Evolutionary conservation across 2,888 invertebrate genomes (phyloP).

Genomic region (Synergus umbraculus): DNA sequence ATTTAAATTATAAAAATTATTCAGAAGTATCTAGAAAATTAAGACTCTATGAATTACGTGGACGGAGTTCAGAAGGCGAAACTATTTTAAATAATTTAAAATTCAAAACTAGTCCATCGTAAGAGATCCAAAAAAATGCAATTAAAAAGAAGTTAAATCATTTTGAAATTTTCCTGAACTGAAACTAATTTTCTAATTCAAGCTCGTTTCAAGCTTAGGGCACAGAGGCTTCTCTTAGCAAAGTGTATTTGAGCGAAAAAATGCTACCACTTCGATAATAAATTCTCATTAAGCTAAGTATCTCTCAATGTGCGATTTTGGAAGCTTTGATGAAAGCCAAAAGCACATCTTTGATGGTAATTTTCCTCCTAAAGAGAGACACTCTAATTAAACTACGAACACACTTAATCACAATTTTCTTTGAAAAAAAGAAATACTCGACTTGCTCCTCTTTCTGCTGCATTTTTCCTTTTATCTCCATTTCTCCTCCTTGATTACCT

Average conservation of each 20-base stretch:
- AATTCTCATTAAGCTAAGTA: slow-evolving; percentile 31
- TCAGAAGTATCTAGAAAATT: not conserved
- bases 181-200: not conserved
- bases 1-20: not conserved
- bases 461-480: not conserved
- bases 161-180: not conserved
- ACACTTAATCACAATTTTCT: slow-evolving; percentile 40
- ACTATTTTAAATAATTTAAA: not conserved
- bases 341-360: slow-evolving; percentile 31
- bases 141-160: not conserved
- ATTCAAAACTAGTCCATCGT: slow-evolving; percentile 23
- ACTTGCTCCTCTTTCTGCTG: slow-evolving; percentile 31
- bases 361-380: slow-evolving; percentile 27
- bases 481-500: slow-evolving; percentile 14
- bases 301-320: slow-evolving; percentile 17
- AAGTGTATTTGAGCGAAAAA: slow-evolving; percentile 16
- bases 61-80: slow-evolving; percentile 26
- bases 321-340: not conserved
- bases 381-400: slow-evolving; percentile 38
- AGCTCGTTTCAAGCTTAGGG: slow-evolving; percentile 25
- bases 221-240: slow-evolving; percentile 24
- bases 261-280: slow-evolving; percentile 5
- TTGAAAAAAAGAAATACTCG: slow-evolving; percentile 24
- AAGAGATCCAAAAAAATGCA: slow-evolving; percentile 23
- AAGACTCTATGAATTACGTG: not conserved